Evolutionary conservation across 1,140 invertebrate species (phyloP).

Genomic region (Drosophila lacteicornis): DNA sequence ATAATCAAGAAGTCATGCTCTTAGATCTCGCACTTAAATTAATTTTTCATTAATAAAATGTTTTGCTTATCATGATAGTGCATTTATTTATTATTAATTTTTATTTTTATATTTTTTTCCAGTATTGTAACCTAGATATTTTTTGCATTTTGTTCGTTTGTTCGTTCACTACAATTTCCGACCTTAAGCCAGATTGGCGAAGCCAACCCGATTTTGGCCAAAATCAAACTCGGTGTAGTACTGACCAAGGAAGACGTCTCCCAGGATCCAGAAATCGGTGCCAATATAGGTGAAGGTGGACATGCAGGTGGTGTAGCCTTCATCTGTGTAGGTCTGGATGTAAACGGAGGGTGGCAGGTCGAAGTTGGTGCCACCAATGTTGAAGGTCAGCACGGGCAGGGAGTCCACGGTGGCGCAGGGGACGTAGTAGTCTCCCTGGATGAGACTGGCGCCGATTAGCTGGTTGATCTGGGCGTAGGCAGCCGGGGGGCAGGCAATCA

Average conservation of each 20-base stretch:
- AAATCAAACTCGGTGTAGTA: slow-evolving; percentile 91
- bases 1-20: too few relatives aligned
- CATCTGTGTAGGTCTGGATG: slow-evolving; percentile 87
- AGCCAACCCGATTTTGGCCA: slow-evolving; percentile 89
- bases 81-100: background rate
- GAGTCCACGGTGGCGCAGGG: slow-evolving; percentile 47
- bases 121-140: background rate
- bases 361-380: slow-evolving; percentile 61
- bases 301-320: slow-evolving; percentile 89
- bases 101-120: slow-evolving; percentile 2
- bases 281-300: slow-evolving; percentile 92
- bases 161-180: slow-evolving; percentile 85
- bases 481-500: slow-evolving; percentile 88
- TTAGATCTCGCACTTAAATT: background rate
- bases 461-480: slow-evolving; percentile 49
- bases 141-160: slow-evolving; percentile 85
- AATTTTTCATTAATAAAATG: background rate
- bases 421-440: slow-evolving; percentile 56
- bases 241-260: slow-evolving; percentile 89
- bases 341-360: slow-evolving; percentile 56
- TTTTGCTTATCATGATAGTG: background rate
- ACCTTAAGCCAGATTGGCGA: slow-evolving; percentile 60
- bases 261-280: slow-evolving; percentile 86
- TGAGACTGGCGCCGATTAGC: slow-evolving; percentile 44
- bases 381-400: slow-evolving; percentile 61